Evolutionary conservation across 2,797 vertebrate genomes (phyloP), one percentile per base, ranked within the genome.

Genomic region (Phoeniculus purpureus): DNA sequence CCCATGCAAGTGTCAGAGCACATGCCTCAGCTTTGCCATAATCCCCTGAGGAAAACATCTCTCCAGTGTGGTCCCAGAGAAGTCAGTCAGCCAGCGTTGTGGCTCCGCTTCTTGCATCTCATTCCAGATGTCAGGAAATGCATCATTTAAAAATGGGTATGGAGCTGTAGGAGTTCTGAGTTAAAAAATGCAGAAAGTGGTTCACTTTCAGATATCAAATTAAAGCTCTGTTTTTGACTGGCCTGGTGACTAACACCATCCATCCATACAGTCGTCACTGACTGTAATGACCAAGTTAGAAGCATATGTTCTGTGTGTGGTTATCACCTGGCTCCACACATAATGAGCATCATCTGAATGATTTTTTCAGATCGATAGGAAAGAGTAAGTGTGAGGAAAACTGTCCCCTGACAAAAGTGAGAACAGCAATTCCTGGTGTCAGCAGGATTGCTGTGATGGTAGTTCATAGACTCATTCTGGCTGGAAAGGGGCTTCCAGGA

Each of bases 21-120:
- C 93, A 90, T 93, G 90, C 80, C 79, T 89, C 79, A 75, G 79
- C 81, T 94, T 94, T 93, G 92, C 90, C 92, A 82, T 89, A 87
- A 85, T 92, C 85, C 80, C 74, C 79, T 10, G 73, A 90, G 90
- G 87, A 83, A 58, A 82, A 81, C 78, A 73, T 59, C 90, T 68
- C 65, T 89, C 67, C 68, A 23, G 66, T 29, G 6, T 3, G 27
- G 84, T 54, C 84, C 81, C 2, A 0, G 68, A 83, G 66, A 78
- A 91, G 84, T 56, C 43, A 0, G 68, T 25, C 79, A 8, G 84
- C 72, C 90, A 56, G 5, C 13, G 27, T 26, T 76, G 64, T 76
- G 74, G 73, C 92, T 94, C 65, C 74, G 79, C 82, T 90, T 56
- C 87, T 79, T 66, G 77, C 73, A 76, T 94, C 79, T 62, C 32